phyloP scores from a whole-genome alignment of 2,797 vertebrate species.

The Halcyon chelicuti region DNA sequence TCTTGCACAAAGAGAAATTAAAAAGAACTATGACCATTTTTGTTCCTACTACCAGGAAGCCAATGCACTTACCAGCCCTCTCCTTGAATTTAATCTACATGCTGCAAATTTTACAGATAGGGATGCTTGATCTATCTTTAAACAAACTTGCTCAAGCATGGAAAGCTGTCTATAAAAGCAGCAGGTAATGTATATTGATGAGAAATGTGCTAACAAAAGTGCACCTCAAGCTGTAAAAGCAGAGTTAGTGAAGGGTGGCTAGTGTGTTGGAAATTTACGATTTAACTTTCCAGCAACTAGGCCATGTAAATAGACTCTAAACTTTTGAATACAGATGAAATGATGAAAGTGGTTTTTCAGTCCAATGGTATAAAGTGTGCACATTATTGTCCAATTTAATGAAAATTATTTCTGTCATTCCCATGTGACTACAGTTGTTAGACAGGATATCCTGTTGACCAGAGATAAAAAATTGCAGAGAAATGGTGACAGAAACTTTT shows the following conservation, averaged over 20 bases:
- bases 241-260: background rate
- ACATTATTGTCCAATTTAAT: background rate
- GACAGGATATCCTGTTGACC: background rate
- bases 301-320: background rate
- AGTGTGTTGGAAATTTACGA: background rate
- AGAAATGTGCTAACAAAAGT: background rate
- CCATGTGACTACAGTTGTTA: background rate
- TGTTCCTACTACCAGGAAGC: background rate
- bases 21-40: background rate
- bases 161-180: background rate
- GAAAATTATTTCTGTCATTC: background rate
- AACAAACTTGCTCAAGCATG: background rate
- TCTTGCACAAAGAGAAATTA: background rate
- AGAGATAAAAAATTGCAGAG: background rate
- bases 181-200: background rate
- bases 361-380: background rate
- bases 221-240: background rate
- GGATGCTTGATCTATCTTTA: background rate
- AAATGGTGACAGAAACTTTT: background rate
- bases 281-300: background rate
- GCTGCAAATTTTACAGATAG: background rate
- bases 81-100: background rate
- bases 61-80: background rate
- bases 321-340: background rate
- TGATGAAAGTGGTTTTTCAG: background rate